Evolutionary conservation across 2,113 vertebrate species (phyloP), one percentile per base, ranked within the genome.

Genomic region (Urocolius indicus): DNA sequence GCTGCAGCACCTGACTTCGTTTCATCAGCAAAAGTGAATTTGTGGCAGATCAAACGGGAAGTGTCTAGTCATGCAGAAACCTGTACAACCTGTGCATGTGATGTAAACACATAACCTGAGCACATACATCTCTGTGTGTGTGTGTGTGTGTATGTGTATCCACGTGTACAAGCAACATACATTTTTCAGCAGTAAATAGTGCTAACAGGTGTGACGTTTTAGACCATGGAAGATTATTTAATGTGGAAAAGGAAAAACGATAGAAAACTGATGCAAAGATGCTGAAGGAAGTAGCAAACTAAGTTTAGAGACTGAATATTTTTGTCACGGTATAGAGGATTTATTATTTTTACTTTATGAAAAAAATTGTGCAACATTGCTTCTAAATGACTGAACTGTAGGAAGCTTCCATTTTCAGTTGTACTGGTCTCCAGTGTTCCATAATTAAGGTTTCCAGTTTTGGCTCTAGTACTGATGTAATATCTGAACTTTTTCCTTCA

Each of bases 101-200:
- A 38, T 26, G 46, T 21, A 36, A 69, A 57, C 11, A 13, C 4
- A 4, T 6, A 11, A 20, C 24, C 15, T 30, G 49, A 48, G 66
- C 34, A 14, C 11, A 0, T 9, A 9, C 18, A 11, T 6, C 10
- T 74, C 9, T 6, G 13, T 62, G 34, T 24, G 6, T 38, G 7
- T 45, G 16, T 30, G 29, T 30, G 21, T 8, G 13, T 24, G 11
- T 46, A 2, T 34, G 13, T 54, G 4, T 24, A 7, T 15, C 54
- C 75, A 30, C 2, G 0, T 12, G 54, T 18, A 5, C 18, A 10
- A 32, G 41, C 41, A 45, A 4, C 0, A 1, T 9, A 0, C 8
- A 2, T 38, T 63, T 62, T 46, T 29, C n/a, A 46, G 34, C 59
- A 51, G 48, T 27, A n/a, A 77, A n/a, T 16, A 27, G 32, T 11